Evolutionary conservation across 1,140 invertebrate species (phyloP), one percentile per base, ranked within the genome.

Genomic region (Diachasmimorpha longicaudata): DNA sequence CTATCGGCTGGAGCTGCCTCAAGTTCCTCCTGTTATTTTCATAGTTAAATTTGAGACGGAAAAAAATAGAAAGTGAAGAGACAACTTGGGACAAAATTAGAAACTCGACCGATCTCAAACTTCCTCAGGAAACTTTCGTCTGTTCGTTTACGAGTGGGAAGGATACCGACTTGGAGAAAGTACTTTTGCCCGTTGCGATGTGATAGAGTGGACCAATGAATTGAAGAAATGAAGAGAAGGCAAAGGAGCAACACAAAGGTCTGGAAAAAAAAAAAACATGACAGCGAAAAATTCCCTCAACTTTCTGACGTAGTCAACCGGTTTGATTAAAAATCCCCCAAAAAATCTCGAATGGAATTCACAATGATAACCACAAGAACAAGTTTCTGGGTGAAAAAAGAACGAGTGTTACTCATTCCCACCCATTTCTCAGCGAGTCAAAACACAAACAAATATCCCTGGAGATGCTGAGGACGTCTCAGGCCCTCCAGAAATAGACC

Each of bases 41-140:
- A 63, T 63, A 63, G 19, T 10, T 63, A 25, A 25, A 25, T 63
- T 63, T 63, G 9, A 11, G 58, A 63, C 25, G 58, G 31, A 31
- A 63, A 16, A 58, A 58, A 46, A 52, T 25, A 63, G 58, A 63
- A 63, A 63, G 58, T 31, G 58, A 10, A 23, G 58, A 63, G 58
- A 63, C 23, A 63, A 63, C 58, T 31, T 63, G 21, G 58, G 19
- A 63, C 58, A 25, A 63, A 63, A 63, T 63, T 63, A 63, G 58
- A 63, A 63, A 63, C 58, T 71, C 44, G 69, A 31, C 23, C 69
- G 69, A 19, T 46, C 44, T 44, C 67, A 37, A 69, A 69, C 23
- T 37, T 44, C 31, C 67, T 63, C 19, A 25, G 58, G 58, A 63
- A 52, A 63, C 21, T 63, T 63, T 63, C 58, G 58, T 63, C 23